These are phyloP conservation scores for Dasypogon diadema DNA, from an alignment of 2,888 invertebrate genomes.

Conservation along the genomic window DNA sequence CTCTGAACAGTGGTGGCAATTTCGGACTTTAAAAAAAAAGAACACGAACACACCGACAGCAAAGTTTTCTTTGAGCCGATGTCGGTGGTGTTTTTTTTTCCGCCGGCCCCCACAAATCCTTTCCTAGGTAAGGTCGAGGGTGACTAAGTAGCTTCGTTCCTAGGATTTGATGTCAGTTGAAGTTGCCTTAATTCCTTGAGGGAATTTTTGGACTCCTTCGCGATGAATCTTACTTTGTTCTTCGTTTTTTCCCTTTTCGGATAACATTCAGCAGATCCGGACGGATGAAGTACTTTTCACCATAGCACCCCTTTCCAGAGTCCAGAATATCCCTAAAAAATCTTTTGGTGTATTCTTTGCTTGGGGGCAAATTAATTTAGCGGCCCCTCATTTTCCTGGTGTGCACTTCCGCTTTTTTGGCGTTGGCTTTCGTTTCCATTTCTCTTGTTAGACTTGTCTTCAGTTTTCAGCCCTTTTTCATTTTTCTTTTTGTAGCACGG, in stretches of 20 bases:
- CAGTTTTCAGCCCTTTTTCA: slow-evolving; percentile 28
- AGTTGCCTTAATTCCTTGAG: slow-evolving; percentile 41
- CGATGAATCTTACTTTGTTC: slow-evolving; percentile 27
- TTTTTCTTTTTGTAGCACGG: neutral
- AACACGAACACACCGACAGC: slow-evolving; percentile 2
- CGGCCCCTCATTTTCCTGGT: slow-evolving; percentile 53
- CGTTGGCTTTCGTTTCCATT: slow-evolving; percentile 4
- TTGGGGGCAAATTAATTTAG: slow-evolving; percentile 56
- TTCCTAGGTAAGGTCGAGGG: slow-evolving; percentile 28
- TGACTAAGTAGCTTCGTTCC: slow-evolving; percentile 37
- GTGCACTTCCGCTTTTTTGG: slow-evolving; percentile 27
- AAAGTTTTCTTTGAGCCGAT: slow-evolving; percentile 1
- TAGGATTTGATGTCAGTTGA: neutral
- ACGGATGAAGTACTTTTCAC: slow-evolving; percentile 6
- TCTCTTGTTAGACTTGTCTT: neutral
- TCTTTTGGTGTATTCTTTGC: slow-evolving; percentile 14
- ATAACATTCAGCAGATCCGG: slow-evolving; percentile 2
- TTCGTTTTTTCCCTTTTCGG: slow-evolving; percentile 21
- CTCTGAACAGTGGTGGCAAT: slow-evolving; percentile 1
- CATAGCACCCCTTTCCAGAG: slow-evolving; percentile 38
- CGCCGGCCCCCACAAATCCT: slow-evolving; percentile 10
- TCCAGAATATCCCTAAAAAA: slow-evolving; percentile 12
- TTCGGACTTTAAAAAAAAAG: slow-evolving; percentile 13
- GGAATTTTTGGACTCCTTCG: slow-evolving; percentile 32
- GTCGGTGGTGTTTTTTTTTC: neutral